Evolutionary conservation across 2,888 invertebrate species (phyloP).

Genomic region (Abrostola triplasia): DNA sequence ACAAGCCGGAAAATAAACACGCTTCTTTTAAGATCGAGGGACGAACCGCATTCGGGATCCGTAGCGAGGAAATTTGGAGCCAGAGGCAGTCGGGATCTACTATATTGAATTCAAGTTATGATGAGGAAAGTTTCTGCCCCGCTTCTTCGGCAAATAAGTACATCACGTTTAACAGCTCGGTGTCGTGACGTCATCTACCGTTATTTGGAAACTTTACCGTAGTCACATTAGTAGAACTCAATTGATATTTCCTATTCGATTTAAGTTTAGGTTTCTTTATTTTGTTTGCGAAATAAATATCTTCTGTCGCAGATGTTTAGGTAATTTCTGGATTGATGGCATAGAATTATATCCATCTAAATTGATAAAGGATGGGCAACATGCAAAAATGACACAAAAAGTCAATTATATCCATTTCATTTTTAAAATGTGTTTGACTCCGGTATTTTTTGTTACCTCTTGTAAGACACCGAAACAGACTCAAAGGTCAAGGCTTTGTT

Average conservation of each 20-base stretch:
- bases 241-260: constrained; percentile 12
- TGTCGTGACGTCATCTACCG: constrained; percentile 37
- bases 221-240: constrained; percentile 13
- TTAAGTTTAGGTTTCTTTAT: constrained; percentile 15
- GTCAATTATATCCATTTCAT: too few species aligned
- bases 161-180: constrained; percentile 52
- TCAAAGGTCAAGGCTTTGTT: constrained; percentile 2
- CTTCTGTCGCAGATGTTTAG: too few species aligned
- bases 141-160: constrained; percentile 60
- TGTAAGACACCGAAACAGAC: not conserved
- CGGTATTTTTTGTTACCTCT: not conserved
- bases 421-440: not conserved
- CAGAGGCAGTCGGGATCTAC: constrained; percentile 70
- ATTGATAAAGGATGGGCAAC: too few species aligned
- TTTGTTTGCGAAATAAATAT: not conserved
- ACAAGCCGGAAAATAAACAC: constrained; percentile 81
- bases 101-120: constrained; percentile 80
- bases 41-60: constrained; percentile 55
- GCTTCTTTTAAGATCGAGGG: constrained; percentile 69
- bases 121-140: constrained; percentile 72
- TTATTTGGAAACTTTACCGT: constrained; percentile 36
- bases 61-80: constrained; percentile 67
- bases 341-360: too few species aligned
- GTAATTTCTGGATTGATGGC: too few species aligned
- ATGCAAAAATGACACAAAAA: too few species aligned